These are phyloP conservation scores for Cossypha dichroa DNA, from an alignment of 2,797 vertebrate genomes.

Conservation along the genomic window DNA sequence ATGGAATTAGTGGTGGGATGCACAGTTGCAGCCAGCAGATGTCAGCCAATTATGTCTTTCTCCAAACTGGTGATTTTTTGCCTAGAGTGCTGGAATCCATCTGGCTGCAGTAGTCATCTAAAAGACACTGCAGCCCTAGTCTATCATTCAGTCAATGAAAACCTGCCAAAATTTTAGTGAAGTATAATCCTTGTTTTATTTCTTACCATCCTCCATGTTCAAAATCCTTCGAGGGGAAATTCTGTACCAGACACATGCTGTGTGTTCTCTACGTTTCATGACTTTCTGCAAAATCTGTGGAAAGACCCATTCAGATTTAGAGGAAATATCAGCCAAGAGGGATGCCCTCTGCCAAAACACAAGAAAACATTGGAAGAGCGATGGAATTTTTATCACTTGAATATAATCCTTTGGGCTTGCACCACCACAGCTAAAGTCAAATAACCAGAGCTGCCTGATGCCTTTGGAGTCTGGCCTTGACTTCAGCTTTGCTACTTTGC, in stretches of 20 bases:
- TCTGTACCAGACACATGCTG: neutral
- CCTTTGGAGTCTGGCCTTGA: neutral
- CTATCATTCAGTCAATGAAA: neutral
- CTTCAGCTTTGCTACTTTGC: neutral
- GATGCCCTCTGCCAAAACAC: neutral
- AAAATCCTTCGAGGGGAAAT: neutral
- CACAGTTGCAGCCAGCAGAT: conserved; percentile 12
- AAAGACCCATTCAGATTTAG: neutral
- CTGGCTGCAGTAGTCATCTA: neutral
- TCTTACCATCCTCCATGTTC: neutral
- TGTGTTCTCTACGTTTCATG: neutral
- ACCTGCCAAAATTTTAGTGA: neutral
- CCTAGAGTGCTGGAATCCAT: neutral
- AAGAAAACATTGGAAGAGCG: neutral
- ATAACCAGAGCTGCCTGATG: neutral
- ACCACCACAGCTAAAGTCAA: neutral
- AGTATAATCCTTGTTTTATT: neutral
- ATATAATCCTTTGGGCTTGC: neutral
- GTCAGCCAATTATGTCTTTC: conserved; percentile 33
- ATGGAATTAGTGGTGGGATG: neutral
- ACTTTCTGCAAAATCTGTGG: neutral
- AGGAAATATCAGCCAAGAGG: neutral
- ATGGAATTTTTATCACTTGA: neutral
- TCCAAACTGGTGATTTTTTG: rapidly evolving
- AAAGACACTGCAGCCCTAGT: neutral